Conservation (phyloP, 2,888 invertebrate genomes). For the Pediacus dermestoides region DNA sequence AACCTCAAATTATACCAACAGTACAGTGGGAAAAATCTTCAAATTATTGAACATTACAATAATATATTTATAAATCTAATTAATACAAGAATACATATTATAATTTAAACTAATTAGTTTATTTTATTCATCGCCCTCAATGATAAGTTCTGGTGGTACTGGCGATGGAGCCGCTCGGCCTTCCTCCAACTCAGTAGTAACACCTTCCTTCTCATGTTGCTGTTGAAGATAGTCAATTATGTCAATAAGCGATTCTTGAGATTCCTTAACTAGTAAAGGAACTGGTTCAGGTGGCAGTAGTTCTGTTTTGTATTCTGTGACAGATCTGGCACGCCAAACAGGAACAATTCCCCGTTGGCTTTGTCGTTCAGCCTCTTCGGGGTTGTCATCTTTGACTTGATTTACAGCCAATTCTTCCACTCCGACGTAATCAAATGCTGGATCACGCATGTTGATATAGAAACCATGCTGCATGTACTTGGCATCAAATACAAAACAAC, state of each 20-base stretch:
- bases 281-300: slow-evolving; percentile 67
- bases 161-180: slow-evolving; percentile 41
- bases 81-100: no score
- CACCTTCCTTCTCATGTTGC: slow-evolving; percentile 49
- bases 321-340: slow-evolving; percentile 67
- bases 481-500: slow-evolving; percentile 74
- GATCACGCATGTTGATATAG: slow-evolving; percentile 60
- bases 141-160: slow-evolving; percentile 34
- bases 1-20: no score
- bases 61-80: no score
- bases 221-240: slow-evolving; percentile 51
- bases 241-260: slow-evolving; percentile 54
- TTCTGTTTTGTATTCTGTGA: slow-evolving; percentile 65
- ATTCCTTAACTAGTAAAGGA: slow-evolving; percentile 63
- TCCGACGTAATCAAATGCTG: slow-evolving; percentile 53
- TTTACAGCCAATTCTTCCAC: slow-evolving; percentile 51
- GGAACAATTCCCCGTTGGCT: slow-evolving; percentile 45
- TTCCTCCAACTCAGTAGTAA: slow-evolving; percentile 41
- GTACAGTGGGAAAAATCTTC: no score
- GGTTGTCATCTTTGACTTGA: slow-evolving; percentile 40
- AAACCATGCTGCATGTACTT: slow-evolving; percentile 73
- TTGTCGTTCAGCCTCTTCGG: slow-evolving; percentile 24
- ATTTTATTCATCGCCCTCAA: no score
- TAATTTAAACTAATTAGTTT: no score
- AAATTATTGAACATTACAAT: no score